Evolutionary conservation across 2,797 vertebrate genomes (phyloP).

Genomic region (Emydoidea blandingii): DNA sequence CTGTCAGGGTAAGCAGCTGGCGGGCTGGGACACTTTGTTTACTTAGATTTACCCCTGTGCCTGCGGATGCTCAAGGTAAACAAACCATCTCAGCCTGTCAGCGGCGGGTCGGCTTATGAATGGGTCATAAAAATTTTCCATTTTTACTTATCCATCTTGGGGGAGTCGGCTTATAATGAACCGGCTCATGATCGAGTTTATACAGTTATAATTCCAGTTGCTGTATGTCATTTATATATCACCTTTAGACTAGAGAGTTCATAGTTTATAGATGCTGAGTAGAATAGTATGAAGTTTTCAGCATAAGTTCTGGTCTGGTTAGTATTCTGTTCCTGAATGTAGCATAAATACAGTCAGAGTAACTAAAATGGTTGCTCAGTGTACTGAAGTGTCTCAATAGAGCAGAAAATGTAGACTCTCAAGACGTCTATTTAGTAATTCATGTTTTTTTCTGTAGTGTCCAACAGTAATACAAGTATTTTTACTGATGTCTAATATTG

Average conservation of each 20-base stretch:
- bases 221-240: neutral
- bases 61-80: too few relatives aligned
- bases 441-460: neutral
- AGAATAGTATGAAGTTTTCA: neutral
- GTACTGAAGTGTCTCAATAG: fast-evolving
- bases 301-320: neutral
- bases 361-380: too few relatives aligned
- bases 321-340: neutral
- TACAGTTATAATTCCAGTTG: neutral
- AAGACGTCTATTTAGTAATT: neutral
- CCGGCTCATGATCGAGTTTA: too few relatives aligned
- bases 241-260: neutral
- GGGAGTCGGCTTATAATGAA: too few relatives aligned
- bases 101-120: too few relatives aligned
- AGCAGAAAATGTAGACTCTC: neutral
- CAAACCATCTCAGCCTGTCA: too few relatives aligned
- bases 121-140: too few relatives aligned
- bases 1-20: too few relatives aligned
- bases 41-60: too few relatives aligned
- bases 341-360: neutral
- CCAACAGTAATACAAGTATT: neutral
- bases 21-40: too few relatives aligned
- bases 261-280: neutral
- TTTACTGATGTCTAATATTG: neutral
- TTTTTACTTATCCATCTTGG: too few relatives aligned